Evolutionary conservation across 2,888 invertebrate genomes (phyloP), one percentile per base, ranked within the genome.

Genomic region (Sphecodes monilicornis): DNA sequence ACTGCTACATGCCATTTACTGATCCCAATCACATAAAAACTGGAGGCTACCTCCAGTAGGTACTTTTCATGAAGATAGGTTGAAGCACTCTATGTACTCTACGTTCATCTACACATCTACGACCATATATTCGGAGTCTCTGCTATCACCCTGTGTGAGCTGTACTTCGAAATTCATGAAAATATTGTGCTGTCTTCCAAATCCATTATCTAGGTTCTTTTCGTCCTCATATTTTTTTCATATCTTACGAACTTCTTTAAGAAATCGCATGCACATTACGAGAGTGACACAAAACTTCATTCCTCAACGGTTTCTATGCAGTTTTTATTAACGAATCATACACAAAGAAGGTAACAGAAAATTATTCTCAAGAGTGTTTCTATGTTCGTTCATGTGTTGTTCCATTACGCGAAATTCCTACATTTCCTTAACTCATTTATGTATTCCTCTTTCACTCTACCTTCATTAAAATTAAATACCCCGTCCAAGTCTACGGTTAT

Each of bases 91-190:
- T 66, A 66, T 66, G 36, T 66, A 66, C 32, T 32, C 66, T 66
- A 8, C 36, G 22, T 29, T 29, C 60, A 29, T 60, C 60, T 29
- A 60, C 60, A 60, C 60, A 18, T 60, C 60, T 29, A 60, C 29
- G 60, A 60, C 66, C 36, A 22, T 11, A 66, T 66, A 36, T 10
- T 1, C 3, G 36, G 36, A 11, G 66, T 36, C 66, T 36, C 64
- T 72, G 82, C 82, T 82, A 82, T 79, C 73, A 69, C 46, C 18
- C 50, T 16, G 11, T 50, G n/a, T 76, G 46, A 22, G 39, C 41
- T 69, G 50, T 22, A 50, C 41, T 78, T 82, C 71, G 32, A 71
- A 64, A 76, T 72, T 78, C 50, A 71, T 75, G 79, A 71, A 75
- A 76, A 72, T 54, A 79, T 54, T 43, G 22, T 18, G 43, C 16